Base-by-base conservation (phyloP, 2,888 invertebrate genomes). In the Eristalinus aeneus region DNA sequence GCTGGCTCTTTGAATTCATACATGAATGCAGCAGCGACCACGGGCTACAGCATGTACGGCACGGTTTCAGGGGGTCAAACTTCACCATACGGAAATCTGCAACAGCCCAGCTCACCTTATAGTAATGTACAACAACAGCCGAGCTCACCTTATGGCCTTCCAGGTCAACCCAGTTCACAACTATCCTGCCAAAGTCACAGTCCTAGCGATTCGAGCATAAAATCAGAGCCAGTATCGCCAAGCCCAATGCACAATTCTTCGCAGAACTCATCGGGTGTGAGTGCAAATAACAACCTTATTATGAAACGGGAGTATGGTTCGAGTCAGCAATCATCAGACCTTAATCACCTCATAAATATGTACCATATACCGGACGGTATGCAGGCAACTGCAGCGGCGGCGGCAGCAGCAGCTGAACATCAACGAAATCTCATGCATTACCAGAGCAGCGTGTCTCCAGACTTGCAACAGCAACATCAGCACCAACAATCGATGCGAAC, bases 161-260 rank as follows among this genome's bases (percentile, higher is more conserved):
- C 89, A 56, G 90, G 90, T 27, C 94, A 95, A 90, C 94, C 95
- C 0, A 95, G 95, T 65, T 95, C 95, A 12, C 94, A 94, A 91
- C 93, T 94, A 90, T 94, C 94, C 89, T 95, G 95, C 93, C 94
- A 95, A 82, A 94, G 95, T 87, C 97, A 97, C 93, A 96, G 97
- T 90, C 97, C 97, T 68, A 97, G 97, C 92, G 97, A 97, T 89
- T 96, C 96, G 88, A 97, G 97, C 91, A 96, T 97, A 91, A 97
- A 97, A 92, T 97, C 97, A 71, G 97, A 97, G 93, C 97, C 97
- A 34, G 96, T 97, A 90, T 97, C 97, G 73, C 96, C 97, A 67
- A 95, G 93, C 93, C 96, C 94, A 93, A 94, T 90, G 88, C 90
- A 90, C 69, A 89, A 81, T 69, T 87, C 89, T 23, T 82, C 89